Evolutionary conservation across 37 sponge, comb jelly and placozoan species (phyloP).

Genomic region (Geodia barretti): DNA sequence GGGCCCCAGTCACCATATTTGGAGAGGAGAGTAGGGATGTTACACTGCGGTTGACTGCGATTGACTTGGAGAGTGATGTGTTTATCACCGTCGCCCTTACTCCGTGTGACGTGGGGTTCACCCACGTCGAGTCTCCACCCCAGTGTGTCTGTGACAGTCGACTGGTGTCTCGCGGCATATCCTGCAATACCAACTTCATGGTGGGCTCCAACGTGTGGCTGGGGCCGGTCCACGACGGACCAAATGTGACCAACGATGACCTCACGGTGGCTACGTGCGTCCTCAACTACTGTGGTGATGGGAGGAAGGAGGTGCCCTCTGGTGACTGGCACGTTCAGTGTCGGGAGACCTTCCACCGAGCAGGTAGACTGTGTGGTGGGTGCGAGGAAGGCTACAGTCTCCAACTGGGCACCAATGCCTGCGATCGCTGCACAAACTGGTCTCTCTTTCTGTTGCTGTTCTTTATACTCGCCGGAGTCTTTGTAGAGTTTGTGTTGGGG

Average conservation of each 20-base stretch:
- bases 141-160: background rate
- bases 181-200: background rate
- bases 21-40: background rate
- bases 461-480: slow-evolving; percentile 21
- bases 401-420: slow-evolving; percentile 15
- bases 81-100: background rate
- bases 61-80: background rate
- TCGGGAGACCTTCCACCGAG: background rate
- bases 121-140: background rate
- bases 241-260: background rate
- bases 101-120: background rate
- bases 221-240: background rate
- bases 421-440: slow-evolving; percentile 14
- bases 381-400: slow-evolving; percentile 17
- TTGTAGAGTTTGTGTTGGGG: slow-evolving; percentile 18
- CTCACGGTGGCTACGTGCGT: background rate
- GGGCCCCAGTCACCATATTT: background rate
- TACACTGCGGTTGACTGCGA: background rate
- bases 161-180: background rate
- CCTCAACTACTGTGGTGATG: slow-evolving; percentile 22
- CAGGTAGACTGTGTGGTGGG: slow-evolving; percentile 31
- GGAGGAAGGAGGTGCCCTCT: background rate
- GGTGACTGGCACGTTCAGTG: slow-evolving; percentile 19
- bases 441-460: background rate
- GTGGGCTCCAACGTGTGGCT: background rate